phyloP scores from a whole-genome alignment of 2,888 invertebrate species.

The Thysanoteuthis rhombus region DNA sequence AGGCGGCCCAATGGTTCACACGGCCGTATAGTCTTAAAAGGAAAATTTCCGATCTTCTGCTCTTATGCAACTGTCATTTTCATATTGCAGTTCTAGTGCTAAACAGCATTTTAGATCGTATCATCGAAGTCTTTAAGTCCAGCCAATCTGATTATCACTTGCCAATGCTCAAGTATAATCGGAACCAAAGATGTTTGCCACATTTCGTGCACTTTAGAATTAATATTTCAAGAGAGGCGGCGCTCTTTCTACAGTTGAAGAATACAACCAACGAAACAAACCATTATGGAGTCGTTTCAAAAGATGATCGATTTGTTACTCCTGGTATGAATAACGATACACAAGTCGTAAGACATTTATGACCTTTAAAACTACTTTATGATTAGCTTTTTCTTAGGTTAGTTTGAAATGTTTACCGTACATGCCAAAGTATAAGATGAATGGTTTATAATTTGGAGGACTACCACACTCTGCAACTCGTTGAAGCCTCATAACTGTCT shows the following conservation, averaged over 20 bases:
- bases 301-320: neutral
- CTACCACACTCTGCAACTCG: too few species aligned
- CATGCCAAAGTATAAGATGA: too few species aligned
- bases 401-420: too few species aligned
- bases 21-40: neutral
- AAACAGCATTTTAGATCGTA: neutral
- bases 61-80: neutral
- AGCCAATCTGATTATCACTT: neutral
- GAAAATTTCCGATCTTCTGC: neutral
- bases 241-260: too few species aligned
- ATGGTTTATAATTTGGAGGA: too few species aligned
- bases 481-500: too few species aligned
- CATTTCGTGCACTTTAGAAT: neutral
- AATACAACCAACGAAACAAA: neutral
- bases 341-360: neutral
- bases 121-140: neutral
- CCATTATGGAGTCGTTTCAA: neutral
- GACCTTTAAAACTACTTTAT: too few species aligned
- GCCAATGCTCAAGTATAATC: neutral
- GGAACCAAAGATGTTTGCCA: neutral
- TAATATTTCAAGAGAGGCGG: neutral
- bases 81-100: neutral
- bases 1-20: neutral
- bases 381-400: too few species aligned
- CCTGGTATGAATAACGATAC: neutral